phyloP scores from a whole-genome alignment of 23 tunicate species.

The Phallusia fumigata region DNA sequence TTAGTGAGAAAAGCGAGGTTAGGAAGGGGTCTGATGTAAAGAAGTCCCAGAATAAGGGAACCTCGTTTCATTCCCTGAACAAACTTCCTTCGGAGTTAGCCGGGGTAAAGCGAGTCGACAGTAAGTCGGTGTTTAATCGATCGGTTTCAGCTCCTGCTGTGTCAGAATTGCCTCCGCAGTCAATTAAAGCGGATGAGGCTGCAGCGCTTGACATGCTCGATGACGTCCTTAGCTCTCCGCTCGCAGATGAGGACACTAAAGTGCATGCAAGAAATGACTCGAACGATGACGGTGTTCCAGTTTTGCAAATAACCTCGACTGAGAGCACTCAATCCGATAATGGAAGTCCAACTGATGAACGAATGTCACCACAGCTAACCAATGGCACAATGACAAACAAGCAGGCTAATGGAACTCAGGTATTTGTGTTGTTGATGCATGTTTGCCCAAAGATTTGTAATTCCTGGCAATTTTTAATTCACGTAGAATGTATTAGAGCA shows the following conservation, averaged over 20 bases:
- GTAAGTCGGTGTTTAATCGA: not conserved
- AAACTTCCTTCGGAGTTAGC: constrained; percentile 51
- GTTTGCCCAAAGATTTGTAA: no score
- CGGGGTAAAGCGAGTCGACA: constrained; percentile 24
- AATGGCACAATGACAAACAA: not conserved
- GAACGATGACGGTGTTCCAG: not conserved
- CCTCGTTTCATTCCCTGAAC: constrained; percentile 53
- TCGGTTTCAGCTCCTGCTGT: not conserved
- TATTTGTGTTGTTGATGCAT: not conserved
- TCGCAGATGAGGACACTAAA: constrained; percentile 34
- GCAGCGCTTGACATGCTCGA: constrained; percentile 72
- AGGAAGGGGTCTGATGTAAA: not conserved
- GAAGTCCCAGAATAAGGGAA: constrained; percentile 14
- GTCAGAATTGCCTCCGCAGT: not conserved
- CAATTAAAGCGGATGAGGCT: constrained; percentile 42
- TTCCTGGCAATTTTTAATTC: no score
- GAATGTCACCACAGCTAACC: not conserved
- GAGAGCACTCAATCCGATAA: not conserved
- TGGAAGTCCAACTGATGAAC: not conserved
- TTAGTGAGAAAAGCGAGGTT: not conserved
- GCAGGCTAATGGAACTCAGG: constrained; percentile 3
- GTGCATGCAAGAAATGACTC: not conserved
- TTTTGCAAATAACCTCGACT: not conserved
- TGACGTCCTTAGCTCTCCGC: constrained; percentile 62
- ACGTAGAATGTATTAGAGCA: no score